Evolutionary conservation across 2,888 invertebrate genomes (phyloP).

Genomic region (Monopis laevigella): DNA sequence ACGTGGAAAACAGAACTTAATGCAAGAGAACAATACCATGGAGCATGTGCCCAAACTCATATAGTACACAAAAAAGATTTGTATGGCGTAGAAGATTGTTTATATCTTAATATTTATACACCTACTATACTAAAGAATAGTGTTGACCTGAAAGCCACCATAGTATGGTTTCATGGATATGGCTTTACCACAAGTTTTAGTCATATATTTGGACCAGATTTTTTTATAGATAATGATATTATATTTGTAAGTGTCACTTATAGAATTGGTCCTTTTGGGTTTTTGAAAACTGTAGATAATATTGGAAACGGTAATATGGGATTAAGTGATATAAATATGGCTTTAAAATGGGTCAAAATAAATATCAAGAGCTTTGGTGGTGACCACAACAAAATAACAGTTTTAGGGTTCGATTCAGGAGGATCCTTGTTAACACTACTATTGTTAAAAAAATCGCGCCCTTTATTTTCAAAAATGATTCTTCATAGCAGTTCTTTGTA

Average conservation of each 20-base stretch:
- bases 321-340: constrained; percentile 49
- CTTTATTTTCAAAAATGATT: constrained; percentile 48
- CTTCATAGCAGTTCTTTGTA: constrained; percentile 51
- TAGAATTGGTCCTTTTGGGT: constrained; percentile 52
- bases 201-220: constrained; percentile 51
- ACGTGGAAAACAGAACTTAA: constrained; percentile 65
- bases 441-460: constrained; percentile 36
- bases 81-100: constrained; percentile 69
- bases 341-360: constrained; percentile 48
- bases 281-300: constrained; percentile 41
- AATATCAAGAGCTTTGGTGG: constrained; percentile 47
- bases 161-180: constrained; percentile 57
- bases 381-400: constrained; percentile 38
- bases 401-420: constrained; percentile 51
- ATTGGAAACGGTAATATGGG: constrained; percentile 50
- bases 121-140: constrained; percentile 40
- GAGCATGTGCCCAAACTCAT: constrained; percentile 71
- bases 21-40: constrained; percentile 55
- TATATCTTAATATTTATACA: constrained; percentile 75
- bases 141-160: constrained; percentile 32
- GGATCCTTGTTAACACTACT: constrained; percentile 43
- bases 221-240: constrained; percentile 47
- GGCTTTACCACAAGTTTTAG: constrained; percentile 51
- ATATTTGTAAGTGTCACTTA: constrained; percentile 44
- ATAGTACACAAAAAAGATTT: constrained; percentile 39